Evolutionary conservation across 1,140 invertebrate genomes (phyloP), one percentile per base, ranked within the genome.

Genomic region (Aphaenogaster rudis): DNA sequence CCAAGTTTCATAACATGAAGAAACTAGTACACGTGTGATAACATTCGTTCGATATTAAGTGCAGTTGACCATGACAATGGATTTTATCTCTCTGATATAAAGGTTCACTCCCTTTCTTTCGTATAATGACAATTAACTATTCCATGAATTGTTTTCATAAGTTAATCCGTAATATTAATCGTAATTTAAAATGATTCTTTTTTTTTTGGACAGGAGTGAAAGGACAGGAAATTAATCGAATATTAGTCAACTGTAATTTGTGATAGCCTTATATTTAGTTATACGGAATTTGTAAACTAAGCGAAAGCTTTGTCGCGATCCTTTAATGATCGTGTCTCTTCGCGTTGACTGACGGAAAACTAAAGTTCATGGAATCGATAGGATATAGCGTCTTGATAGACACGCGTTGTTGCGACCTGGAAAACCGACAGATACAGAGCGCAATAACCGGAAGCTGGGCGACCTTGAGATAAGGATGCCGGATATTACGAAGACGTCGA

Each of bases 391-490:
- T 66, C 33, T 67, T 80, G 77, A 80, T 80, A 80, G 61, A 52
- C 33, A 67, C n/a, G 2, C 9, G 42, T 3, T 28, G 28, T 28
- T 28, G 50, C 21, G 48, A 71, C 36, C 64, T 71, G 64, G 78
- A 81, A 81, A 81, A 59, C 21, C 78, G 78, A 39, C 21, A 52
- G 64, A 67, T 57, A 80, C 48, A 54, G 50, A 57, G 21, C 21
- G 64, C 64, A 57, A 33, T 71, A 81, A 71, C 79, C 79, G 79
- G 79, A 81, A 81, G 15, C 15, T 36, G 48, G 36, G 36, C 84
- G 84, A 88, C 84, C 87, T 88, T 79, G 87, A 88, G 87, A 88
- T 88, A 88, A 88, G 87, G 42, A 13, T 17, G 69, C 76, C 87
- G 87, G 87, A 88, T 88, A 88, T 86, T 88, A 86, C 84, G 48